A percentile compares a stretch with the other conserved stretches of the same genome.
Evolutionary conservation across 2,113 vertebrate genomes (phyloP).

Genomic region (Kobus ellipsiprymnus): DNA sequence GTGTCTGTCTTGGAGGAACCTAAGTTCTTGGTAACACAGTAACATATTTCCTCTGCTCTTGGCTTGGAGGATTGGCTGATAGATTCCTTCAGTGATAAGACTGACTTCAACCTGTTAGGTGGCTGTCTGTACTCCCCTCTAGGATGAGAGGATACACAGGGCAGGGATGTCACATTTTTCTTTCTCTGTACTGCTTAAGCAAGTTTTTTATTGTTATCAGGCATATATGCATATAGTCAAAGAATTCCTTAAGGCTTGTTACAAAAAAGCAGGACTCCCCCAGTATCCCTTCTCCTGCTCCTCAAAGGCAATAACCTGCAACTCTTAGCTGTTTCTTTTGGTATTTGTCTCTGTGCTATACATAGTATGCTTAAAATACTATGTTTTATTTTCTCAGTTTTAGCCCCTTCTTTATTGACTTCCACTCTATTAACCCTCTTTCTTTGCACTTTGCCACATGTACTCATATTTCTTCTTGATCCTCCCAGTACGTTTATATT

Average conservation of each 20-base stretch:
- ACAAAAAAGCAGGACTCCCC: not conserved
- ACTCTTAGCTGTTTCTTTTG: not conserved
- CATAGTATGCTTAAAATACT: not conserved
- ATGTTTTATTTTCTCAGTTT: not conserved
- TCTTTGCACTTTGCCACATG: not conserved
- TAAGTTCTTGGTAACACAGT: not conserved
- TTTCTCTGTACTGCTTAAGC: not conserved
- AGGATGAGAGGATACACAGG: not conserved
- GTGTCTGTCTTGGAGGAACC: not conserved
- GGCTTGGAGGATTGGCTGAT: not conserved
- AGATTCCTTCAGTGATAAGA: not conserved
- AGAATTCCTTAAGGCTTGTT: not conserved
- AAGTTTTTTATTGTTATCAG: not conserved
- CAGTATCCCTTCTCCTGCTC: not conserved
- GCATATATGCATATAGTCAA: not conserved
- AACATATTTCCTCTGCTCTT: not conserved
- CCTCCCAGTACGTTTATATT: not conserved
- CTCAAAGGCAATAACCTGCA: not conserved
- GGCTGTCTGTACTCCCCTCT: not conserved
- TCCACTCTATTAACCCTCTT: not conserved
- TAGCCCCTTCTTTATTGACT: not conserved
- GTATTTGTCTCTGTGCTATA: not conserved
- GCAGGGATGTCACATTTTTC: not conserved
- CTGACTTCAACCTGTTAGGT: not conserved
- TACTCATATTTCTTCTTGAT: not conserved